Evolutionary conservation across 2,888 invertebrate genomes (phyloP).

Genomic region (Tetheella fluctuosa): DNA sequence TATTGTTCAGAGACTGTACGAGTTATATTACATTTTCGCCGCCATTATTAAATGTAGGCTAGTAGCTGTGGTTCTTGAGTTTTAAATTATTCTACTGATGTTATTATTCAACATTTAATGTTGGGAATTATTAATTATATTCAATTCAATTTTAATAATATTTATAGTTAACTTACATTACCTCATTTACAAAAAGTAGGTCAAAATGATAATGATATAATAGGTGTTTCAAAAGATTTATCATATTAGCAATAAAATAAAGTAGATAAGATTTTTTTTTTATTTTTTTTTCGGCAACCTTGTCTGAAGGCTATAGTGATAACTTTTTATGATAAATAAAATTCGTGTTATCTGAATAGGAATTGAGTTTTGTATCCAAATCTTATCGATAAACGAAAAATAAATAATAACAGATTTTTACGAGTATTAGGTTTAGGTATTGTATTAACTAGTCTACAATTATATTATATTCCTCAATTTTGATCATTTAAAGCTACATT

Average conservation of each 20-base stretch:
- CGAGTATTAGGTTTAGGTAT: background rate
- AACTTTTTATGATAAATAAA: background rate
- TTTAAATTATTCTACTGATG: too few species aligned
- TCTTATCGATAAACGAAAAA: constrained; percentile 4
- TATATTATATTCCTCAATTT: too few species aligned
- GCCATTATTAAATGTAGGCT: background rate
- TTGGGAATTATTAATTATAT: too few species aligned
- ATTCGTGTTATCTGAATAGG: background rate
- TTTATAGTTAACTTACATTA: too few species aligned
- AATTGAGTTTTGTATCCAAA: constrained; percentile 8
- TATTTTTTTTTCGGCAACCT: too few species aligned
- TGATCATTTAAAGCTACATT: too few species aligned
- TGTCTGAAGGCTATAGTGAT: constrained; percentile 1
- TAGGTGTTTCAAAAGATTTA: too few species aligned
- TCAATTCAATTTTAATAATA: too few species aligned
- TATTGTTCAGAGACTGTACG: constrained; percentile 48
- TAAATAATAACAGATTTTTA: background rate
- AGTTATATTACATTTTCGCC: constrained; percentile 35
- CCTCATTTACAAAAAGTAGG: too few species aligned
- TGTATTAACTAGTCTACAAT: too few species aligned
- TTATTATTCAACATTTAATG: too few species aligned
- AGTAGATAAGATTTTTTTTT: background rate
- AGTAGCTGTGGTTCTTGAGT: background rate
- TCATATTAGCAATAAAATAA: background rate
- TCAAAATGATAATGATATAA: too few species aligned